Conservation (phyloP, 2,113 vertebrate species). For the Cacatua alba region DNA sequence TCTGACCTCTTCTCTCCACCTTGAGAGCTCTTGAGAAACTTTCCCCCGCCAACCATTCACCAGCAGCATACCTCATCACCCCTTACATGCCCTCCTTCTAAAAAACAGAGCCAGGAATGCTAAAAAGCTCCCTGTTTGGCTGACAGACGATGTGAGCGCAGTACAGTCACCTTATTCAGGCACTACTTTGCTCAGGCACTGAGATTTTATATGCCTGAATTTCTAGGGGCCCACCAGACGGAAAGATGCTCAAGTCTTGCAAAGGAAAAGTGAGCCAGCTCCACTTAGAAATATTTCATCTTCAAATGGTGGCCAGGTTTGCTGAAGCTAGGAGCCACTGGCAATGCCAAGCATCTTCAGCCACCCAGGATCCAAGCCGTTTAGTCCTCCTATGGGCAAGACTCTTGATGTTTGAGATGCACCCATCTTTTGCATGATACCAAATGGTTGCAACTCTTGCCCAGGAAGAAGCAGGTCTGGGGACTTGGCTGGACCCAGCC, state of each 20-base stretch:
- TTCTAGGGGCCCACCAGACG: neutral
- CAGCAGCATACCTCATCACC: neutral
- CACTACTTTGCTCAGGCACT: neutral
- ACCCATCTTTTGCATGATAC: neutral
- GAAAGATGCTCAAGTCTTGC: neutral
- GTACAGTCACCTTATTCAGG: neutral
- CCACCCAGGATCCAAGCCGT: neutral
- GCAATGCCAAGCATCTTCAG: neutral
- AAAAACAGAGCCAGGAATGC: neutral
- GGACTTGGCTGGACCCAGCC: neutral
- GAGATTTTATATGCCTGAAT: neutral
- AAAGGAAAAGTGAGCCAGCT: neutral
- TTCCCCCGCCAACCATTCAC: neutral
- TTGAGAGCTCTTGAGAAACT: neutral
- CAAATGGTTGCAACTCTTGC: neutral
- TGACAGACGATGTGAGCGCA: rapidly evolving
- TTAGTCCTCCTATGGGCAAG: neutral
- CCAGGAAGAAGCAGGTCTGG: neutral
- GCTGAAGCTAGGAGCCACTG: neutral
- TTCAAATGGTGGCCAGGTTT: neutral
- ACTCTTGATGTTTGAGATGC: neutral
- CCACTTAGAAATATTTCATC: neutral
- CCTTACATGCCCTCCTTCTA: neutral
- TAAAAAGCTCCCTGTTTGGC: neutral
- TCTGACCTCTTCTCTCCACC: neutral